Percentiles rank a stretch among this genome's conserved stretches.
Evolutionary conservation across 1,140 invertebrate species (phyloP).

Genomic region (Nymphalis io): DNA sequence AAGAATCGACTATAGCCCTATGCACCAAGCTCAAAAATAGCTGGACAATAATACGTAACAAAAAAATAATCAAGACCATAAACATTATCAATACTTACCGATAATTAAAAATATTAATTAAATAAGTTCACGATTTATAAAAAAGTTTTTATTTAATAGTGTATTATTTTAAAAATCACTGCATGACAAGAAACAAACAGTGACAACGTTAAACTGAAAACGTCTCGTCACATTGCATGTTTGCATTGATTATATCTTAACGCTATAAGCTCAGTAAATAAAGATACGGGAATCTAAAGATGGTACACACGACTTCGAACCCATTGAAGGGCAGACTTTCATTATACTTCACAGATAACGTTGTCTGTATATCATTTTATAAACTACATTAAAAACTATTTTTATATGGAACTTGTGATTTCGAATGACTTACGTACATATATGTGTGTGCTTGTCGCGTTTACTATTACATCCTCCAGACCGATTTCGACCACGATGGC

Average conservation of each 20-base stretch:
- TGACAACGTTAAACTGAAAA: conserved; percentile 50
- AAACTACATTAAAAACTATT: too few species aligned
- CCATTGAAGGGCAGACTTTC: background rate
- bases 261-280: conserved; percentile 39
- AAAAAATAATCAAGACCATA: background rate
- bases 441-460: too few species aligned
- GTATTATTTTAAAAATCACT: conserved; percentile 42
- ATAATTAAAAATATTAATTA: background rate
- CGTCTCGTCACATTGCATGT: conserved; percentile 43
- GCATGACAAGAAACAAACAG: conserved; percentile 50
- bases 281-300: conserved; percentile 35
- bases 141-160: conserved; percentile 34
- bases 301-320: conserved; percentile 12
- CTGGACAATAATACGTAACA: too few species aligned
- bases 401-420: too few species aligned
- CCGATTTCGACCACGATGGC: too few species aligned
- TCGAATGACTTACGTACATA: too few species aligned
- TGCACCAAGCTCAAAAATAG: too few species aligned
- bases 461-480: too few species aligned
- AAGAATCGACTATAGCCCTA: too few species aligned
- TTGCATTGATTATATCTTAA: conserved; percentile 46
- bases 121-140: background rate
- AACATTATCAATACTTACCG: too few species aligned
- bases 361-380: background rate
- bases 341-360: conserved; percentile 4